Base-by-base conservation (phyloP, 2,888 invertebrate species). In the Nephrocerus scutellatus region DNA sequence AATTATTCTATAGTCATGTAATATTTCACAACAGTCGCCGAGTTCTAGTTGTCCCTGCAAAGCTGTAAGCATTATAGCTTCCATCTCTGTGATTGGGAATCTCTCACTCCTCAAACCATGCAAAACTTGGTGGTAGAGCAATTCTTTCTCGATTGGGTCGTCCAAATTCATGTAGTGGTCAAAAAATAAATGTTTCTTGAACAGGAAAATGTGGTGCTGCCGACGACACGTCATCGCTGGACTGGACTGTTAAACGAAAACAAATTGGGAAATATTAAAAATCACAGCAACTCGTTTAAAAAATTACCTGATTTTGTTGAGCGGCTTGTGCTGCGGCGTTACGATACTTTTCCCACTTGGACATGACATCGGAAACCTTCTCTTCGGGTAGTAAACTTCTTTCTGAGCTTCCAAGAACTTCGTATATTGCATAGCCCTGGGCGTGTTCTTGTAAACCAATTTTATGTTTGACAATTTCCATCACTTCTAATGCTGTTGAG, bases 11-110 rank as follows among this genome's bases (percentile, higher is more conserved):
- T 78, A 79, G 61, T 81, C 80, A 56, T 75, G 75, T 33, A 79
- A 70, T 35, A 73, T 73, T 52, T 82, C 82, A 24, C 72, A 69
- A 57, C 83, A 86, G 70, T 93, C 92, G 22, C 92, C 87, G 48
- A 86, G 74, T 65, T 93, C 93, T 21, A 92, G 76, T 68, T 95
- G 95, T 26, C 90, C 87, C 75, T 93, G 90, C 30, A 95, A 74
- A 14, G 95, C 91, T 31, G 92, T 88, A 40, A 95, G 68, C 87
- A 92, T 91, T 68, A 91, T 87, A 43, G 93, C 93, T 73, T 95
- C 93, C 65, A 90, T 88, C 56, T 90, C 89, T 33, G 90, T 87
- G 33, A 95, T 84, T 2, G 93, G 95, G 63, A 91, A 87, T 18
- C 90, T 75, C 71, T 93, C 92, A 50, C 88, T 86, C 38, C 92